Evolutionary conservation across 2,797 vertebrate genomes (phyloP).

Genomic region (Todus mexicanus): DNA sequence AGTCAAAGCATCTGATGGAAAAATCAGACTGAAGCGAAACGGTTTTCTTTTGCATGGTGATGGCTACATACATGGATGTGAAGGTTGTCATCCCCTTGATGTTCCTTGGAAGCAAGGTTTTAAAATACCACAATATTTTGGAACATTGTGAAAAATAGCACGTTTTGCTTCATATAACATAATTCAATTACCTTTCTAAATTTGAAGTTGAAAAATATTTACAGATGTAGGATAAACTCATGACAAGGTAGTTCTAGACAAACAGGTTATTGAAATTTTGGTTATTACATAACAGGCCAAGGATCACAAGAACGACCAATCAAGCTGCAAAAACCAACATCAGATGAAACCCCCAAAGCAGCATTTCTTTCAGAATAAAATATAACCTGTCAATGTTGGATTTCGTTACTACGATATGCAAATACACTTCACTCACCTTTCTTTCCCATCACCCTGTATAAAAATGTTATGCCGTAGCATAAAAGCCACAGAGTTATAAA

Average conservation of each 20-base stretch:
- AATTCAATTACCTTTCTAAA: neutral
- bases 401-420: neutral
- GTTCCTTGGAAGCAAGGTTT: neutral
- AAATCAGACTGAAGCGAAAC: neutral
- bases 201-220: neutral
- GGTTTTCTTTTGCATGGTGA: neutral
- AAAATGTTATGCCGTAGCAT: neutral
- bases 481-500: conserved; percentile 22
- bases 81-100: neutral
- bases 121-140: neutral
- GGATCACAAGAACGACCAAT: neutral
- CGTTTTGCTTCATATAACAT: neutral
- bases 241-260: neutral
- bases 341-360: neutral
- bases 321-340: neutral
- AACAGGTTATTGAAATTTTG: neutral
- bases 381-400: neutral
- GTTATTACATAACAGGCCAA: neutral
- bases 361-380: neutral
- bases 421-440: neutral
- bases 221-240: neutral
- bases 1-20: neutral
- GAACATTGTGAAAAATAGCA: neutral
- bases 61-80: neutral
- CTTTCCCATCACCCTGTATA: neutral